phyloP scores from a whole-genome alignment of 2,113 vertebrate genomes.

The Phaethon lepturus region DNA sequence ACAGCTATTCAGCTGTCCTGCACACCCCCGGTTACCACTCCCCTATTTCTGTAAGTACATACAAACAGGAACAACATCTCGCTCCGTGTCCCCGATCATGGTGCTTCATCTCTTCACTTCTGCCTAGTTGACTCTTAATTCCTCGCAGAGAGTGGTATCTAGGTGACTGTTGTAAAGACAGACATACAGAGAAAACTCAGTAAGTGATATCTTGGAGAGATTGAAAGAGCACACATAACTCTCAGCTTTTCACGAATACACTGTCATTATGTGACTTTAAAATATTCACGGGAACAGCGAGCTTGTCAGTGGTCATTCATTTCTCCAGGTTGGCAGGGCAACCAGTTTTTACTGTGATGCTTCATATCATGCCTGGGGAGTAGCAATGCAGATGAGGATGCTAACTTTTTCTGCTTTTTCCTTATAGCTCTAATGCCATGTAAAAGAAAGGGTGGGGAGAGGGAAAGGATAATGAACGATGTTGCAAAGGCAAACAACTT shows the following conservation, averaged over 20 bases:
- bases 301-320: not conserved
- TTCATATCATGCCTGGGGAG: not conserved
- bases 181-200: not conserved
- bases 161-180: not conserved
- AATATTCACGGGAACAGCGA: not conserved
- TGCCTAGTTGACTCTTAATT: not conserved
- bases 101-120: not conserved
- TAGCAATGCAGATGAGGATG: not conserved
- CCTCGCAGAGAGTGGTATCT: not conserved
- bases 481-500: not conserved
- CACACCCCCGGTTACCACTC: not conserved
- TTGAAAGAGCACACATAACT: not conserved
- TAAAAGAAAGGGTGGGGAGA: not conserved
- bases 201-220: not conserved
- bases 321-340: not conserved
- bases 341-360: not conserved
- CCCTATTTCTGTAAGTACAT: not conserved
- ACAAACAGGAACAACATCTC: not conserved
- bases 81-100: accelerated
- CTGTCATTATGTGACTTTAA: not conserved
- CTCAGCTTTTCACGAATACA: not conserved
- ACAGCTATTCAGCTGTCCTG: not conserved
- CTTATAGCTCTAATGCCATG: not conserved
- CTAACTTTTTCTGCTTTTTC: not conserved
- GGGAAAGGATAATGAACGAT: not conserved